Evolutionary conservation across 2,888 invertebrate genomes (phyloP), one percentile per base, ranked within the genome.

Genomic region (Thereva unica): DNA sequence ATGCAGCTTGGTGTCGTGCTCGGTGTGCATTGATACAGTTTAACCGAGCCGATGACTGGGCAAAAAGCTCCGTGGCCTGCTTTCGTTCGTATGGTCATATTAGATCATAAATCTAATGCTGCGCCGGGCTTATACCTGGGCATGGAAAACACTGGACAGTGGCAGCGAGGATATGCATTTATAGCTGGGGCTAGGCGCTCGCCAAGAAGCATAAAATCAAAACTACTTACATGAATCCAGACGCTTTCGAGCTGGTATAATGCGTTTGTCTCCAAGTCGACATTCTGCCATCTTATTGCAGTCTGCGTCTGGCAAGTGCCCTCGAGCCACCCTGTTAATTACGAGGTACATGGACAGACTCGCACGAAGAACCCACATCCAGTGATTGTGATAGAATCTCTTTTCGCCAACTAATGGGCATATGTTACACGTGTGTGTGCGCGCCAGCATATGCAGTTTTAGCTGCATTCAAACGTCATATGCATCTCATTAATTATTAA

Each of bases 401-500:
- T 53, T 34, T 55, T 42, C 52, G 64, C 42, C 9, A 50, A 38
- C 53, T 64, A 64, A 64, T 44, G 53, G 53, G 53, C 53, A 64
- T 64, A 53, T 44, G 44, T 44, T 64, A 53, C 44, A 53, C 38
- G 50, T 61, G 23, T 23, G 23, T 23, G 23, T 23, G 50, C 37
- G 34, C 38, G 38, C n/a, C 10, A 9, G n/a, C 50, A 10, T n/a
- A 40, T 40, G 45, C 68, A 67, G 47, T 68, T 68, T 63, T 71
- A 66, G 64, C 67, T 68, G 70, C 69, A 66, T 68, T 71, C 71
- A 69, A 69, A 70, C 72, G 69, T 71, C 71, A 71, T 69, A 71
- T 71, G 73, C 70, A 72, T 71, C 71, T 73, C 72, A 71, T 72
- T 73, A 72, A 72, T 72, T 71, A 71, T 71, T 71, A 72, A 72